Base-by-base conservation (phyloP, 2,797 vertebrate genomes). In the Amniataba percoides region DNA sequence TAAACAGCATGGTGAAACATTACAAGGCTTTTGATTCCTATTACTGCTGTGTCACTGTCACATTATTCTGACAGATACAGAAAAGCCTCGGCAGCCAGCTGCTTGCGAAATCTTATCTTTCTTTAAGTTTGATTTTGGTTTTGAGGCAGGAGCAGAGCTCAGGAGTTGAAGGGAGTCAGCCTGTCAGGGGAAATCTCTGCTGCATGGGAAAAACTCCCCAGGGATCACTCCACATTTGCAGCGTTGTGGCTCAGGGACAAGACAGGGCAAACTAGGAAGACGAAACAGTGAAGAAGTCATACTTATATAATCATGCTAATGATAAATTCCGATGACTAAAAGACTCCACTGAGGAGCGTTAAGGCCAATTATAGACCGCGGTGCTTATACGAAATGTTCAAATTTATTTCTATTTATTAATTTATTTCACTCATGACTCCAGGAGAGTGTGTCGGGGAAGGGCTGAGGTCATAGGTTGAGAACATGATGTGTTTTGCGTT, bases 161-260 rank as follows among this genome's bases (percentile, higher is more conserved):
- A 78, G 85, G 87, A 93, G 87, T 90, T 88, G 87, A 90, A 85
- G 90, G 83, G 84, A 93, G 78, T 92, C 90, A 87, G 88, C 82
- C 92, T 93, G 94, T 94, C 93, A 93, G 86, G 90, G 92, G 91
- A 91, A 92, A 94, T 93, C 80, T 93, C 84, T 89, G 92, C 90
- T 92, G 89, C 88, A 93, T 91, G 89, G 87, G 81, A 91, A 86
- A 88, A 91, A 85, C 72, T 91, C 92, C 92, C 87, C 78, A 68
- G 91, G 91, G 92, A 94, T 91, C 86, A 86, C 87, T 90, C 89
- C 90, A 87, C 88, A 87, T 92, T 93, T 91, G 82, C 89, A 82
- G 84, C 61, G 69, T 52, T 67, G 87, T 88, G 85, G 87, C 89
- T 91, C 81, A 81, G 88, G 87, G 89, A 93, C 87, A 82, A 88